Evolutionary conservation across 1,140 invertebrate species (phyloP), one percentile per base, ranked within the genome.

Genomic region (Trachymyrmex cornetzi): DNA sequence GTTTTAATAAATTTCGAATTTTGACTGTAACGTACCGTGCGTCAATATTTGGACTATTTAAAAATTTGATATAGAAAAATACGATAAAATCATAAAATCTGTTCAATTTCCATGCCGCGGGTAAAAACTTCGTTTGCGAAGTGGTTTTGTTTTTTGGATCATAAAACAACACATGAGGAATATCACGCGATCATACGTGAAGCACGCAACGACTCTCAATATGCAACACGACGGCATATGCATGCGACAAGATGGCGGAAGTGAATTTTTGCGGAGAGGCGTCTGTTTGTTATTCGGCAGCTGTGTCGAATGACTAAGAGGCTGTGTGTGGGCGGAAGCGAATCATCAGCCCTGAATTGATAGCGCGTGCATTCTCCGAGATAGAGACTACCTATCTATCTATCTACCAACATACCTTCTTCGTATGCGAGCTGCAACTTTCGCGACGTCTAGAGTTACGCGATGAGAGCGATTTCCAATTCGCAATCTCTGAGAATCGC

Each of bases 291-390:
- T 84, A 80, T 77, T 84, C 77, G 69, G 38, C 82, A 61, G 59
- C 89, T 82, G 74, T 61, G 44, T 72, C 79, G 61, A 67, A 80
- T 88, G 89, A 91, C 87, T 91, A 90, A 88, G 82, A 87, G 82
- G 2, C 64, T 44, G 64, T 89, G 64, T 89, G 81, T 88, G 63
- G 69, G 86, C 75, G 89, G 89, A 90, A 90, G 87, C 67, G 79
- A 88, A 90, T 90, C 86, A 90, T 90, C 89, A 90, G 89, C 86
- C 55, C 75, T 86, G 72, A 90, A 90, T 90, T 90, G 89, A 90
- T 90, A 90, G 84, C 89, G 74, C 69, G 72, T 38, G 30, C 74
- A 69, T 90, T 88, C 86, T 16, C 48, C 63, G 61, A 66, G 69
- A 90, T 90, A 87, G 7, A 22, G 72, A 38, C 48, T 14, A 69